Evolutionary conservation across 2,797 vertebrate species (phyloP), one percentile per base, ranked within the genome.

Genomic region (Pseudomugil tenellus): DNA sequence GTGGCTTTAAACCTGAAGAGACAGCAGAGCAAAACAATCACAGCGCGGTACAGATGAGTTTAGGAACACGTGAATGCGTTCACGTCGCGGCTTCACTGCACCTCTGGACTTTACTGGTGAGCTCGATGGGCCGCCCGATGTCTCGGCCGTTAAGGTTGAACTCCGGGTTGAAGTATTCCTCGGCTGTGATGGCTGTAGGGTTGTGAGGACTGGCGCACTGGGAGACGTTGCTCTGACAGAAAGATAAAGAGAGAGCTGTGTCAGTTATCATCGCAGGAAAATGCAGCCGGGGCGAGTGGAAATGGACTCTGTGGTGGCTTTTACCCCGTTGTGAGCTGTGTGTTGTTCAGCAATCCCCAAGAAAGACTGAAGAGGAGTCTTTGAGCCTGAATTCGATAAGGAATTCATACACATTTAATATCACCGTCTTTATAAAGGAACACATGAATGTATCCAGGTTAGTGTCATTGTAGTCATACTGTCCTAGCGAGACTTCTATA

Each of bases 281-380:
- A 19, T 55, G 57, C 54, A 48, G 62, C 32, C 25, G 51, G 59
- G 54, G 55, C 28, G 54, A 39, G 37, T 16, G 37, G 17, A 54
- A 23, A 46, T 16, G 56, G 58, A 0, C 48, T 6, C 10, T 11
- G 6, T 58, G 4, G 58, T 14, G 52, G 1, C 52, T 76, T 95
- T 96, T 89, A 98, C 97, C 94, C 96, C 96, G 0, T 94, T 95
- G 81, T 95, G 95, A 82, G 95, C 93, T 19, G 95, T 89, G 1
- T 98, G 97, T 84, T 98, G 97, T 87, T 98, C 97, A 2, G 97
- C 97, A 5, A 98, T 97, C 68, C 97, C 97, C 65, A 98, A 91
- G 86, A 98, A 98, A 65, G 97, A 98, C 92, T 98, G 97, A 85
- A 98, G 94, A n/a, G 97, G 96, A 46, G 97, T 97, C 92, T 96